Evolutionary conservation across 2,113 vertebrate species (phyloP), one percentile per base, ranked within the genome.

Genomic region (Nerophis ophidion): DNA sequence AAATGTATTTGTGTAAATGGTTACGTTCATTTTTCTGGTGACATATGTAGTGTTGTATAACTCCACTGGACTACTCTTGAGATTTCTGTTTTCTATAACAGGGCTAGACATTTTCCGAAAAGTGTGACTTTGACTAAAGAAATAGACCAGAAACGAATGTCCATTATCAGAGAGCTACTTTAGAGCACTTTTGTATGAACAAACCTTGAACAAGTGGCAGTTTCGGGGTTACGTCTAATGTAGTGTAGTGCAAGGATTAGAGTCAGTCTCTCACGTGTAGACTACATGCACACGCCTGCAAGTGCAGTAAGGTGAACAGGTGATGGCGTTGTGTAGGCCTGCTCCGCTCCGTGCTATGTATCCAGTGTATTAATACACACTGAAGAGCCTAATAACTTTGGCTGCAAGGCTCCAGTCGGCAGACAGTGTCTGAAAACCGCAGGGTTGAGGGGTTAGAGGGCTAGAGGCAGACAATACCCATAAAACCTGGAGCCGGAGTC

Each of bases 341-440:
- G 54, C 1, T 60, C 17, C 48, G 11, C 48, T 46, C 59, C n/a
- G 40, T 65, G 66, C 62, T 66, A 66, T 46, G 47, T 56, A 49
- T 62, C 48, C 42, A 8, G 17, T 49, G 59, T 82, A 85, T 82
- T 84, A 72, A 76, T 84, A 81, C 62, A 77, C 56, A 74, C 60
- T 57, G 72, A 48, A 66, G 70, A 70, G 61, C 42, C 62, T 57
- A 46, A 49, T 16, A 15, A 63, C 68, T 55, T 74, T 61, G 48
- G 7, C 46, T 42, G 61, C 50, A 40, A 49, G 6, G 49, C 61
- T 57, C 15, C 44, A 50, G 56, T 3, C 15, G 58, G 60, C 49
- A 71, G 63, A 56, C 56, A 52, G 42, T 44, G 52, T 53, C 50
- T 63, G 57, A 59, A 63, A 60, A 63, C 48, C 36, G 26, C 44